Conservation (phyloP, 2,888 invertebrate species). For the Bruchidius siliquastri region DNA sequence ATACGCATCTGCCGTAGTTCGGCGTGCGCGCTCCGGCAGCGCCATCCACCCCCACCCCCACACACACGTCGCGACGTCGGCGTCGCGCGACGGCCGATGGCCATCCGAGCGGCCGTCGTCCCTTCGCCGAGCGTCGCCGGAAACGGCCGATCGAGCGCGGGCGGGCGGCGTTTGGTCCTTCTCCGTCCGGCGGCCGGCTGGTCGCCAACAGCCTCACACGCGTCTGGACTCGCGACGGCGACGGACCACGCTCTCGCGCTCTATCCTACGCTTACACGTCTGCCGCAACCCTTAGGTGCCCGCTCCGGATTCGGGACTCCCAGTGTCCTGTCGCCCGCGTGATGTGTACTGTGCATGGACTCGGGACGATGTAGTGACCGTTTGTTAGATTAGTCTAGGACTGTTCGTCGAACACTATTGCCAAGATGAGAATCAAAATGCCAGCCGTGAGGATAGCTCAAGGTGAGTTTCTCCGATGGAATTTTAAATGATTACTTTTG, state of each 20-base stretch:
- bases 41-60: background rate
- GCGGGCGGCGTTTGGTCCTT: conserved; percentile 8
- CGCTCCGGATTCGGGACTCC: background rate
- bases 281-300: background rate
- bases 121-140: background rate
- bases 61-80: conserved; percentile 1
- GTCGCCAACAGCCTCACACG: conserved; percentile 43
- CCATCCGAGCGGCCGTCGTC: conserved; percentile 2
- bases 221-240: conserved; percentile 48
- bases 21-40: background rate
- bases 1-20: background rate
- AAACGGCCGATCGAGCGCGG: conserved; percentile 16
- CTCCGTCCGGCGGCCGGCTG: conserved; percentile 13
- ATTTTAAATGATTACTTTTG: too few relatives aligned
- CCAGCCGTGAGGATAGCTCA: conserved; percentile 95
- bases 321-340: background rate
- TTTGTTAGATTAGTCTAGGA: background rate
- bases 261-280: background rate
- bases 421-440: conserved; percentile 96
- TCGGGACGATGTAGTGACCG: conserved; percentile 5
- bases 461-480: conserved; percentile 65
- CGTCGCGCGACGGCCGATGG: conserved; percentile 10
- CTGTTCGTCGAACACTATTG: conserved; percentile 11
- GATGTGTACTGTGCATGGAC: conserved; percentile 10
- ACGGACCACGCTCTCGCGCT: conserved; percentile 40